These are phyloP conservation scores for Sprattus sprattus DNA, from an alignment of 2,113 vertebrate genomes.

Conservation along the genomic window DNA sequence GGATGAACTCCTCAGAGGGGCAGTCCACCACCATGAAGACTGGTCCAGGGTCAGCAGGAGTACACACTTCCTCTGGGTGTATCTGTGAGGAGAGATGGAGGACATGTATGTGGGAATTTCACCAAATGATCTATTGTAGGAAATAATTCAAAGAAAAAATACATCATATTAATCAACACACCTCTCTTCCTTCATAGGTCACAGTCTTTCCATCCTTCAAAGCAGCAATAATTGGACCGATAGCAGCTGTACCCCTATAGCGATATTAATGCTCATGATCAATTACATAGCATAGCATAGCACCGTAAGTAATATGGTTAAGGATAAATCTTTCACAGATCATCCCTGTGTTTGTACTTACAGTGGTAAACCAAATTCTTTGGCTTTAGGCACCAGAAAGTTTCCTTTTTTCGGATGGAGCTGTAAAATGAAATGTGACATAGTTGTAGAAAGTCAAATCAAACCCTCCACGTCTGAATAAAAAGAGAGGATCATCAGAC, in stretches of 20 bases:
- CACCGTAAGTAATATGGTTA: neutral
- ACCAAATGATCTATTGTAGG: neutral
- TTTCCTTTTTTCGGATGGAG: slow-evolving; percentile 83
- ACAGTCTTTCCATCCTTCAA: slow-evolving; percentile 82
- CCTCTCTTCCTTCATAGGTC: slow-evolving; percentile 84
- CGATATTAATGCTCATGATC: neutral
- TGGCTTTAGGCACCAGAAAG: slow-evolving; percentile 84
- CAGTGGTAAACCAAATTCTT: slow-evolving; percentile 87
- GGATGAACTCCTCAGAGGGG: slow-evolving; percentile 83
- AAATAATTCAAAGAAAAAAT: too few species aligned
- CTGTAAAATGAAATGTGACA: slow-evolving; percentile 49
- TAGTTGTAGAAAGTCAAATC: neutral
- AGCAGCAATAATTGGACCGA: slow-evolving; percentile 82
- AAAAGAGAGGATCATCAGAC: neutral
- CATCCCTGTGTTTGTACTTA: slow-evolving; percentile 67
- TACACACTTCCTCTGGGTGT: slow-evolving; percentile 85
- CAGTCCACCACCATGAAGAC: slow-evolving; percentile 88
- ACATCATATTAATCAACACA: slow-evolving; percentile 43
- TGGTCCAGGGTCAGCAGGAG: slow-evolving; percentile 78
- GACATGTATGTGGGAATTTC: neutral
- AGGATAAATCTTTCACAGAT: neutral
- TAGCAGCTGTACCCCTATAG: slow-evolving; percentile 85
- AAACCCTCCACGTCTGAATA: neutral
- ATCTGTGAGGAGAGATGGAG: slow-evolving; percentile 69
- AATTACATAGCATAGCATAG: neutral